A percentile compares a stretch with the other conserved stretches of the same genome.
Evolutionary conservation across 2,888 invertebrate genomes (phyloP).

Genomic region (Piscicola geometra): DNA sequence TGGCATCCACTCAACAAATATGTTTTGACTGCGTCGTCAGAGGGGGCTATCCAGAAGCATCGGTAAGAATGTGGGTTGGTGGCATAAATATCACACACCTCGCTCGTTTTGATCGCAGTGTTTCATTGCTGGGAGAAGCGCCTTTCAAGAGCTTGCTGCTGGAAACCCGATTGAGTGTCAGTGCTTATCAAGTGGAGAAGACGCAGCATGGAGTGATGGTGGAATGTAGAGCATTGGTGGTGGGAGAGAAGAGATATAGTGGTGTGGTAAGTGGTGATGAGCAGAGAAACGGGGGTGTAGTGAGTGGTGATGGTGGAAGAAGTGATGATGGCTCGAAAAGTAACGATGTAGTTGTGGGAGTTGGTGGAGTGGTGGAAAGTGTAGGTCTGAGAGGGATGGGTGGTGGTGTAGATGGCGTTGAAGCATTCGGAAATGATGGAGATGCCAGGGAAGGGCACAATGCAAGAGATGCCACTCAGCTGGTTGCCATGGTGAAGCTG

Average conservation of each 20-base stretch:
- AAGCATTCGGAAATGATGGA: too few species aligned
- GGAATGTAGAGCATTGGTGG: neutral
- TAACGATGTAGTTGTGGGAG: too few species aligned
- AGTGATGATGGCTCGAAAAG: too few species aligned
- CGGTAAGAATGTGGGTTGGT: neutral
- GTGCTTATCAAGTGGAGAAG: neutral
- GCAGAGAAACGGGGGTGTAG: too few species aligned
- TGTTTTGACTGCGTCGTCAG: neutral
- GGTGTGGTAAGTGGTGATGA: too few species aligned
- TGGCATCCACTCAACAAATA: neutral
- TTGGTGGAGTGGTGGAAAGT: too few species aligned
- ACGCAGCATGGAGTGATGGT: neutral
- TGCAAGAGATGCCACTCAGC: neutral
- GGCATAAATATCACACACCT: neutral
- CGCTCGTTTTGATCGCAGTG: neutral
- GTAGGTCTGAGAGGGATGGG: too few species aligned
- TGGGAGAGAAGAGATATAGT: neutral
- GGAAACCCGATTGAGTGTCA: neutral
- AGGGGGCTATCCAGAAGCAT: neutral
- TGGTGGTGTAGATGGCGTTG: too few species aligned
- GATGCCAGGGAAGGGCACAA: too few species aligned
- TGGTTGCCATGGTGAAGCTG: constrained; percentile 7
- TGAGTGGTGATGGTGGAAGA: too few species aligned
- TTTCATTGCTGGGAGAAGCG: neutral
- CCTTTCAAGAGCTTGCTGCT: neutral